Evolutionary conservation across 2,888 invertebrate species (phyloP).

Genomic region (Ganaspis brasiliensis): DNA sequence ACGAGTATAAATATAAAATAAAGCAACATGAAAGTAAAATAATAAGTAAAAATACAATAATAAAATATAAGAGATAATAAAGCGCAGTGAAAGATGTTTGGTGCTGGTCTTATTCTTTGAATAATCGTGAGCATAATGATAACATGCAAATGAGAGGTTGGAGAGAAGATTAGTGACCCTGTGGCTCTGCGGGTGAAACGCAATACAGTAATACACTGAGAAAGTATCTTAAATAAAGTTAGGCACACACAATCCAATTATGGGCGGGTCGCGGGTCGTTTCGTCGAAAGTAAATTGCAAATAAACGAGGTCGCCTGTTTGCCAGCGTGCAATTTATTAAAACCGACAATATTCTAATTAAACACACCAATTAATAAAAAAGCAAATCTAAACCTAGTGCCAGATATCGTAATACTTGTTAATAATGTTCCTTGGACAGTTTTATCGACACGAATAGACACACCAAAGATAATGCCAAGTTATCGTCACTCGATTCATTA

Average conservation of each 20-base stretch:
- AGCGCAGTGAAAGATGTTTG: background rate
- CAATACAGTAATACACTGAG: constrained; percentile 26
- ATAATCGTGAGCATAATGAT: constrained; percentile 16
- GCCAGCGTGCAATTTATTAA: constrained; percentile 60
- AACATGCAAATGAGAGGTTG: constrained; percentile 55
- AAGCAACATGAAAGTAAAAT: too few relatives aligned
- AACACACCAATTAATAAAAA: constrained; percentile 46
- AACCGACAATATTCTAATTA: constrained; percentile 53
- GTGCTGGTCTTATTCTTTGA: background rate
- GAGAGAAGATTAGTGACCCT: constrained; percentile 32
- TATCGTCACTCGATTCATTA: constrained; percentile 35
- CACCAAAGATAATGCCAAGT: constrained; percentile 34
- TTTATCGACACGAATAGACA: constrained; percentile 25
- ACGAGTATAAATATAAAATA: too few relatives aligned
- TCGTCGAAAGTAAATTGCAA: constrained; percentile 60
- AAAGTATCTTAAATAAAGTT: constrained; percentile 54
- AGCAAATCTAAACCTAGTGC: constrained; percentile 24
- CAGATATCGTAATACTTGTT: constrained; percentile 36
- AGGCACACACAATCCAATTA: constrained; percentile 72
- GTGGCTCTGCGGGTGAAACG: constrained; percentile 16
- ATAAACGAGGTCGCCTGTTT: constrained; percentile 48
- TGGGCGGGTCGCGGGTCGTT: constrained; percentile 55
- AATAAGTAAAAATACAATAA: background rate
- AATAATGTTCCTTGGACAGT: constrained; percentile 36
- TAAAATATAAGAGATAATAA: too few relatives aligned